These are phyloP conservation scores for Tolypeutes matacus DNA, from an alignment of 2,797 vertebrate species.

Conservation along the genomic window DNA sequence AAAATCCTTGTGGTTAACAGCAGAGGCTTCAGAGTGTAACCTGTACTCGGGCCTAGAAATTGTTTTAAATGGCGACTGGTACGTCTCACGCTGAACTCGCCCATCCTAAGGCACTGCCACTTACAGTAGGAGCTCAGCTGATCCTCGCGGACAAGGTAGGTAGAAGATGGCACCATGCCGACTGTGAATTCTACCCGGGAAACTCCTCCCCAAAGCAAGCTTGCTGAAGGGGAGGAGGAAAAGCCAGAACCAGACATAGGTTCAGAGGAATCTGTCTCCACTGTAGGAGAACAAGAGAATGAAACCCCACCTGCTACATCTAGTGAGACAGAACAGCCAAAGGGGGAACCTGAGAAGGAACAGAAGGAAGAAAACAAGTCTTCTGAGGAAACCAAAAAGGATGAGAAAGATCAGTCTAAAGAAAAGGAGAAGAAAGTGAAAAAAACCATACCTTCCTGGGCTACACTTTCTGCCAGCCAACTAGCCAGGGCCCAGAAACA, in stretches of 20 bases:
- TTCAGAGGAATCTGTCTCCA: slow-evolving; percentile 93
- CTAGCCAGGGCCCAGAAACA: slow-evolving; percentile 93
- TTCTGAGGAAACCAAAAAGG: slow-evolving; percentile 90
- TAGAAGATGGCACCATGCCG: slow-evolving; percentile 92
- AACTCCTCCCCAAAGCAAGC: slow-evolving; percentile 92
- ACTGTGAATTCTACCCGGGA: slow-evolving; percentile 94
- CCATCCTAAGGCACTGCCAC: slow-evolving; percentile 90
- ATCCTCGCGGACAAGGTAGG: slow-evolving; percentile 90
- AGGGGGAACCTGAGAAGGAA: slow-evolving; percentile 88
- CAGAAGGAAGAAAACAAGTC: slow-evolving; percentile 88
- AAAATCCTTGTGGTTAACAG: slow-evolving; percentile 90
- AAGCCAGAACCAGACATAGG: slow-evolving; percentile 92
- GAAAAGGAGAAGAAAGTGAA: slow-evolving; percentile 98
- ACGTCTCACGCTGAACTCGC: slow-evolving; percentile 90
- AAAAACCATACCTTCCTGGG: slow-evolving; percentile 97
- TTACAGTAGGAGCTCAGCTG: slow-evolving; percentile 91
- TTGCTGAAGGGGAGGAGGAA: slow-evolving; percentile 91
- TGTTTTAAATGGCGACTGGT: slow-evolving; percentile 90
- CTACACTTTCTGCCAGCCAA: slow-evolving; percentile 95
- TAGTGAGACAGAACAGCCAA: slow-evolving; percentile 88
- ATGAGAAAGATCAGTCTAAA: slow-evolving; percentile 92
- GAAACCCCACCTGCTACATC: slow-evolving; percentile 89
- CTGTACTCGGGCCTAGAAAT: slow-evolving; percentile 89
- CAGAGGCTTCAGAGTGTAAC: slow-evolving; percentile 89
- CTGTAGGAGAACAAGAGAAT: slow-evolving; percentile 91